Base-by-base conservation (phyloP, 2,797 vertebrate genomes). In the Basileuterus tristriatus region DNA sequence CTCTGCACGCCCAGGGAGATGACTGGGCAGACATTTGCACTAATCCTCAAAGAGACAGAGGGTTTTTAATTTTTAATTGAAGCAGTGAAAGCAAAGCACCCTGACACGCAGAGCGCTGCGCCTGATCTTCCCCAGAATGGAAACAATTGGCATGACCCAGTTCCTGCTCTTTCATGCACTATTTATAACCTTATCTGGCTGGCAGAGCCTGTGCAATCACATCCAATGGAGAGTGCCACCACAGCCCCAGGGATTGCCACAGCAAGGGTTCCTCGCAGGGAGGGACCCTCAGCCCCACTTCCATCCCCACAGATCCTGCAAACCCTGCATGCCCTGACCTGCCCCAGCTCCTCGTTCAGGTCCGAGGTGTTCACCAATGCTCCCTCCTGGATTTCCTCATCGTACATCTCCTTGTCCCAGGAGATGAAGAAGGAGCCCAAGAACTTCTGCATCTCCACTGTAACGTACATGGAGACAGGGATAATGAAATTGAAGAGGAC, bases 401-500 rank as follows among this genome's bases (percentile, higher is more conserved):
- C 99, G 18, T 98, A 99, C 98, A 99, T 99, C 91, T 99, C 99
- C 83, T 98, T 99, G 97, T 99, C 99, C 99, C 99, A 99, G 6
- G 98, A 95, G 96, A 99, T 99, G 97, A 99, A 99, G 97, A 99
- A 99, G 49, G 99, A 99, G 60, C 99, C 99, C 96, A 99, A 95
- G 97, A 99, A 99, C 97, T 99, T 99, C 94, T 99, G 99, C 99
- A 99, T 99, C 97, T 99, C 99, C 67, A 99, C 99, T 1, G 99
- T 99, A 86, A 99, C 99, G 2, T 99, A 99, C 99, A 99, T 99
- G 97, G 99, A 99, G 77, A 99, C 99, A 0, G 99, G 99, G 98
- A 99, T 99, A 95, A 99, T 99, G 89, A 99, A 99, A 97, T 99
- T 99, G 98, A 99, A 99, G 27, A 99, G 98, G 95, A 99, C 99